Percentiles rank a stretch among this genome's conserved stretches.
phyloP scores from a whole-genome alignment of 2,797 vertebrate genomes.

The Anguilla obscura region DNA sequence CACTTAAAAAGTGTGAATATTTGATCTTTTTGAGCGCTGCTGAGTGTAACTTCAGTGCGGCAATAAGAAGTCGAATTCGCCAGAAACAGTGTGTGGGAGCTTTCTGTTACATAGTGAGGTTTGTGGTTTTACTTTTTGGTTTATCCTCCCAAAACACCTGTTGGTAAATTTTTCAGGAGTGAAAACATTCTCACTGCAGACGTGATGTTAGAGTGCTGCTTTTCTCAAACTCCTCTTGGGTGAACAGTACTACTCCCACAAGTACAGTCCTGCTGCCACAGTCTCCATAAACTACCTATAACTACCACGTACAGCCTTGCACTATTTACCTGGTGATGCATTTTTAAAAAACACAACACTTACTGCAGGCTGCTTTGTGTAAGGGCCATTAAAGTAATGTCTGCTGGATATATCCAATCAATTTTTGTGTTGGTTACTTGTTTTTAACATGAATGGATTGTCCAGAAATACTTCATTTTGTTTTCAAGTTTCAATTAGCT shows the following conservation, averaged over 20 bases:
- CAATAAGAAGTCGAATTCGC: neutral
- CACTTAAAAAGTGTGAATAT: too few species aligned
- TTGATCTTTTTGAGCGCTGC: neutral
- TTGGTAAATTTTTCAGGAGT: neutral
- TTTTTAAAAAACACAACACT: neutral
- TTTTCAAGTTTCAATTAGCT: too few species aligned
- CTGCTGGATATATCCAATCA: neutral
- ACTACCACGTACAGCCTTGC: neutral
- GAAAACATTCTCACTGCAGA: neutral
- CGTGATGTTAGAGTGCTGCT: neutral
- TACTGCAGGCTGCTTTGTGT: neutral
- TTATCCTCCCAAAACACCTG: neutral
- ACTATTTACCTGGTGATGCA: neutral
- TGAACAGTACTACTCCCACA: neutral
- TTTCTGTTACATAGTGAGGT: neutral
- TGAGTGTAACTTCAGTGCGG: neutral
- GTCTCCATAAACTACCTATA: neutral
- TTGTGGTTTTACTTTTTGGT: neutral
- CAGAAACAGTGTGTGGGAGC: neutral
- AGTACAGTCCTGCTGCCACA: neutral
- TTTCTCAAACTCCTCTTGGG: constrained; percentile 3
- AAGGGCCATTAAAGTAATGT: neutral
- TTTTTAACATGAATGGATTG: too few species aligned
- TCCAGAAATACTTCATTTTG: too few species aligned
- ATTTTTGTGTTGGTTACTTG: neutral